Conservation (phyloP, 2,797 vertebrate genomes). For the Myioborus melanocephalus region DNA sequence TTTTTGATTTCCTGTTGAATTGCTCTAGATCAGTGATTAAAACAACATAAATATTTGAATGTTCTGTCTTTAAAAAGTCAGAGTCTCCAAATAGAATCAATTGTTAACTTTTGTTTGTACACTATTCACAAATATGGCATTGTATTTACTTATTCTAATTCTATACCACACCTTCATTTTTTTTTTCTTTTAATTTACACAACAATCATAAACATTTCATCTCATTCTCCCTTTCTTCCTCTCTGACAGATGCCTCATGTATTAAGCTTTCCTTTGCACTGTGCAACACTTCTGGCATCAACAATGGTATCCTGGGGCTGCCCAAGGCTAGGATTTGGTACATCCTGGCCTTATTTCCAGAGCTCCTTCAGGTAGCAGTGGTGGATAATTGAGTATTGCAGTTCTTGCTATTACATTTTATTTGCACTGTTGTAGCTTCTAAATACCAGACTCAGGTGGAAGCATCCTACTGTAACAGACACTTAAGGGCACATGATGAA, state of each 20-base stretch:
- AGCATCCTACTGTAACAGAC: not conserved
- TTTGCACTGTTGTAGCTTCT: not conserved
- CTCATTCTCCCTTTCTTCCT: not conserved
- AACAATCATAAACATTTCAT: not conserved
- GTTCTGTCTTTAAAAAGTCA: not conserved
- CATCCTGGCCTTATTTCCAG: not conserved
- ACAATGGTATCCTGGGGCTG: not conserved
- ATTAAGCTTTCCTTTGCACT: not conserved
- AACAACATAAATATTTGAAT: not conserved
- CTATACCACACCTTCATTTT: not conserved
- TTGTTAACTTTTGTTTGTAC: not conserved
- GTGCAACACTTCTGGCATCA: not conserved
- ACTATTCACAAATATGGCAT: not conserved
- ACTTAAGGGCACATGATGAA: not conserved
- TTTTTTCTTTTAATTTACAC: not conserved
- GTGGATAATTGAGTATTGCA: not conserved
- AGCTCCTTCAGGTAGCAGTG: not conserved
- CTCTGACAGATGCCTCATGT: not conserved
- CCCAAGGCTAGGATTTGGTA: not conserved
- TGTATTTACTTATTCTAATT: not conserved
- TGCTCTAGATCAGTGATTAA: not conserved
- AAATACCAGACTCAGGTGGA: not conserved
- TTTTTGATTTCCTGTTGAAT: not conserved
- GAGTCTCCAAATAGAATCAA: not conserved
- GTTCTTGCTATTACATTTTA: not conserved